Evolutionary conservation across 2,888 invertebrate genomes (phyloP), one percentile per base, ranked within the genome.

Genomic region (Epinotia brunnichana): DNA sequence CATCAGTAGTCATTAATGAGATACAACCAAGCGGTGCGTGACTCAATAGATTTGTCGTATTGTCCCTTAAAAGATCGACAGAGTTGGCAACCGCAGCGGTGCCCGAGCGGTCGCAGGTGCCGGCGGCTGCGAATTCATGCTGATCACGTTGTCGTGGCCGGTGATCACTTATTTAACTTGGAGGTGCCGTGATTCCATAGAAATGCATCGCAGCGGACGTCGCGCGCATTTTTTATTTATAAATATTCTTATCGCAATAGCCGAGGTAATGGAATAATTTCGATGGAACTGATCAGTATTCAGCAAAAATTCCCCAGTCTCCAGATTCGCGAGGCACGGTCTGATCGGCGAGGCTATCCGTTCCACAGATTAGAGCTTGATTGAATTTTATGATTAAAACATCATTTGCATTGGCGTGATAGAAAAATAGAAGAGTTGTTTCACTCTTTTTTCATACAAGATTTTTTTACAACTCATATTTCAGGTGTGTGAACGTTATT

Each of bases 131-230:
- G 77, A 76, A 81, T n/a, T n/a, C n/a, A n/a, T 85, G 82, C 92
- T 78, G 78, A 79, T 88, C 91, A 90, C 92, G 92, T 91, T 82
- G 73, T 76, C 82, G 78, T 74, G 85, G 82, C 87, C 88, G 87
- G 90, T 91, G 90, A 92, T 92, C 90, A 90, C 90, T 92, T 92
- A 92, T 92, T 92, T 92, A 91, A 90, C 91, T 90, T 86, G 81
- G 83, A 85, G 86, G 83, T 85, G 85, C 85, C 85, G 89, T 91
- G 92, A 92, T 93, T 91, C 86, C 81, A 88, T 86, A 88, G 89
- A 91, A 91, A 86, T 85, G 85, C 87, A 86, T 78, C 83, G 84
- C 80, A 85, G 84, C 85, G 87, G 86, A 86, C 88, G 80, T 82
- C 79, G 79, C 77, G 79, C 80, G 84, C 85, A 88, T 88, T 91